Conservation (phyloP, 2,797 vertebrate genomes). For the Hemitrygon akajei region DNA sequence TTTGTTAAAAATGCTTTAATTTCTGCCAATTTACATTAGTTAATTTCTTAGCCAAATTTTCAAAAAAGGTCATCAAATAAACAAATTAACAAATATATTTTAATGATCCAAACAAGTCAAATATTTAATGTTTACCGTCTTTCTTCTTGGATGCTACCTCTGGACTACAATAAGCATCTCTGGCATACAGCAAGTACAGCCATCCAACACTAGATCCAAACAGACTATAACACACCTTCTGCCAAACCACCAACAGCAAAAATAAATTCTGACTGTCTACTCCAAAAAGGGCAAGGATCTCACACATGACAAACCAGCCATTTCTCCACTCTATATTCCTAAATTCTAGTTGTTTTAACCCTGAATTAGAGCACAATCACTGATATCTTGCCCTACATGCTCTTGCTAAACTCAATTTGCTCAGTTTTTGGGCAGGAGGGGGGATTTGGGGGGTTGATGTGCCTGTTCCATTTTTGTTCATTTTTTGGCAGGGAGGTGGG, state of each 20-base stretch:
- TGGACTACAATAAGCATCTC: not conserved
- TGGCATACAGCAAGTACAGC: not conserved
- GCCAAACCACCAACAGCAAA: not conserved
- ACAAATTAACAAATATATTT: not conserved
- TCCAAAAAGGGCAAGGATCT: not conserved
- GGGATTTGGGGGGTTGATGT: no score
- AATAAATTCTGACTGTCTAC: not conserved
- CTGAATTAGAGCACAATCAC: not conserved
- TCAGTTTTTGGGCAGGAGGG: no score
- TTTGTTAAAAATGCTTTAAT: not conserved
- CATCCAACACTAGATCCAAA: not conserved
- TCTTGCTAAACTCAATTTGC: not conserved
- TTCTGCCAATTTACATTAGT: not conserved
- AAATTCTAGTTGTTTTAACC: not conserved
- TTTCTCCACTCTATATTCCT: not conserved
- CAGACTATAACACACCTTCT: no score
- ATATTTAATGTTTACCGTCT: not conserved
- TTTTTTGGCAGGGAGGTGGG: no score
- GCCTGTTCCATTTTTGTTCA: no score
- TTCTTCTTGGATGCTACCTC: not conserved
- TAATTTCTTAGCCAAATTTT: not conserved
- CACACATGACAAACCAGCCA: not conserved
- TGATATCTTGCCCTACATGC: not conserved
- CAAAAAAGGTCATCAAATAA: not conserved
- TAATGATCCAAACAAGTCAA: not conserved